Evolutionary conservation across 2,888 invertebrate genomes (phyloP).

Genomic region (Protophormia terraenovae): DNA sequence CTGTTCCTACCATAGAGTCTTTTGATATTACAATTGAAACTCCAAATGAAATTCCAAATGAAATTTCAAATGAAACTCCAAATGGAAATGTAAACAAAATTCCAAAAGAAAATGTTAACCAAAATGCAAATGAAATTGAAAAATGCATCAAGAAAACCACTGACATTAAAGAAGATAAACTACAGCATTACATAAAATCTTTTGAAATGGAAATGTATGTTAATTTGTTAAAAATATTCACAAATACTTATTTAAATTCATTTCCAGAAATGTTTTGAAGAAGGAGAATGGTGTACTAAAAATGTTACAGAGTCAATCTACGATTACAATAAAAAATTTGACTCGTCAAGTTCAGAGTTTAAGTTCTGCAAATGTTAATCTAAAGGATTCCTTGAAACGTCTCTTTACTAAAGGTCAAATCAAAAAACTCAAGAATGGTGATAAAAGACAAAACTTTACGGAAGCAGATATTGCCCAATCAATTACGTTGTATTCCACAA

Average conservation of each 20-base stretch:
- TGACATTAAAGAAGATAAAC: background rate
- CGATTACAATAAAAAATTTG: background rate
- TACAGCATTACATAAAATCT: slow-evolving; percentile 13
- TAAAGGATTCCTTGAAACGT: too few species aligned
- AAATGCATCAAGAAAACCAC: background rate
- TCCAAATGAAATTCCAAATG: background rate
- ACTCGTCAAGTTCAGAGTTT: slow-evolving; percentile 3
- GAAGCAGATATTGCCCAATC: slow-evolving; percentile 55
- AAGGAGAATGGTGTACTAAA: slow-evolving; percentile 6
- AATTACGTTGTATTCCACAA: slow-evolving; percentile 55
- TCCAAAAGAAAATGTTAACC: background rate
- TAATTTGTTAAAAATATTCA: background rate
- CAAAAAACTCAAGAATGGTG: slow-evolving; percentile 12
- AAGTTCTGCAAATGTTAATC: background rate
- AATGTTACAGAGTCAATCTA: slow-evolving; percentile 4
- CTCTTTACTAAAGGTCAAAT: slow-evolving; percentile 13
- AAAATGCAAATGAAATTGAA: background rate
- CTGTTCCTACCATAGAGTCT: slow-evolving; percentile 10
- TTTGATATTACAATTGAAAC: background rate
- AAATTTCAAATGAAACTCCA: background rate
- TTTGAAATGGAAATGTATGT: slow-evolving; percentile 35
- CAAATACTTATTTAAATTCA: slow-evolving; percentile 7
- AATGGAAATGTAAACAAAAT: background rate
- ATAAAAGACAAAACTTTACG: slow-evolving; percentile 36
- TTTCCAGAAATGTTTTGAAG: background rate